phyloP scores from a whole-genome alignment of 1,140 invertebrate genomes.

The Cyclargus thomasi region DNA sequence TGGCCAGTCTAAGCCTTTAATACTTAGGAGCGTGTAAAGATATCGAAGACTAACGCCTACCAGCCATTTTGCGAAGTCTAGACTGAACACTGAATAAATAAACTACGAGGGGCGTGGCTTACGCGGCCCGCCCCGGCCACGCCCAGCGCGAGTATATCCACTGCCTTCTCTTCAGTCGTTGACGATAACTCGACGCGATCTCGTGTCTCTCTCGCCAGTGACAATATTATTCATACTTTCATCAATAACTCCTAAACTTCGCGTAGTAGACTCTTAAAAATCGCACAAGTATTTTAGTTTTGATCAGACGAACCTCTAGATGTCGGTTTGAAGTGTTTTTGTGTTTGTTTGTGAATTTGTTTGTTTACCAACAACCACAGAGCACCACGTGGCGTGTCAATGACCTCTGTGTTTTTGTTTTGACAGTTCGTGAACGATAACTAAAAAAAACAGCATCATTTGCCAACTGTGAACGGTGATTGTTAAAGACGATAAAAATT shows the following conservation, averaged over 20 bases:
- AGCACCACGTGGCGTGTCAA: slow-evolving; percentile 26
- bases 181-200: not conserved
- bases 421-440: not conserved
- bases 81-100: slow-evolving; percentile 25
- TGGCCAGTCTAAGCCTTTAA: too few relatives aligned
- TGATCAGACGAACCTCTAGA: not conserved
- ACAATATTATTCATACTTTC: not conserved
- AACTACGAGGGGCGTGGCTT: slow-evolving; percentile 27
- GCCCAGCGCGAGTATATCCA: slow-evolving; percentile 24
- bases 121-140: slow-evolving; percentile 21
- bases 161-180: slow-evolving; percentile 16
- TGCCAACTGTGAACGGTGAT: not conserved
- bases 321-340: not conserved
- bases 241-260: not conserved
- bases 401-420: slow-evolving; percentile 24
- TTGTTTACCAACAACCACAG: slow-evolving; percentile 47
- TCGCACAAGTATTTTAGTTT: too few relatives aligned
- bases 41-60: not conserved
- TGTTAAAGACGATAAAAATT: not conserved
- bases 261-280: not conserved
- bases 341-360: slow-evolving; percentile 28
- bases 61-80: slow-evolving; percentile 41
- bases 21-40: not conserved
- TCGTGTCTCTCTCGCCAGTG: slow-evolving; percentile 10
- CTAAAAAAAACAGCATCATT: not conserved